Percentiles rank a stretch among this genome's conserved stretches.
Evolutionary conservation across 2,888 invertebrate species (phyloP).

Genomic region (Mechanitis messenoides): DNA sequence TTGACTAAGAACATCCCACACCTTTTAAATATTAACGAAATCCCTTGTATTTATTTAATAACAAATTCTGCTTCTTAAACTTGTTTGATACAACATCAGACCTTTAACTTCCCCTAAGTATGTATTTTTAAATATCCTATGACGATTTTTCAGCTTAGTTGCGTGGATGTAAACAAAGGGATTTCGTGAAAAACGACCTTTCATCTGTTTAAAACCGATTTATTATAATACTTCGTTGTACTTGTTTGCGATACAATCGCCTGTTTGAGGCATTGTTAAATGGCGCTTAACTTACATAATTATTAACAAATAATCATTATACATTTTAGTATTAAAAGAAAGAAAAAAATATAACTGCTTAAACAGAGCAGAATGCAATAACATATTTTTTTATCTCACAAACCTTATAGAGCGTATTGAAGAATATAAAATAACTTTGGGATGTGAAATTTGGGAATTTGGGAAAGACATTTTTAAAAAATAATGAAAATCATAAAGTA

Average conservation of each 20-base stretch:
- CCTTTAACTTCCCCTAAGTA: neutral
- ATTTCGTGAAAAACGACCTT: constrained; percentile 35
- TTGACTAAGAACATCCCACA: too few species aligned
- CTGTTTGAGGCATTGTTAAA: constrained; percentile 16
- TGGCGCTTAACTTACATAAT: constrained; percentile 8
- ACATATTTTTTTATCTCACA: too few species aligned
- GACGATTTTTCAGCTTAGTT: constrained; percentile 33
- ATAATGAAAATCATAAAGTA: neutral
- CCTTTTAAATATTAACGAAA: too few species aligned
- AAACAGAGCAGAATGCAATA: too few species aligned
- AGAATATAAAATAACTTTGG: too few species aligned
- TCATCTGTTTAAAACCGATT: constrained; percentile 35
- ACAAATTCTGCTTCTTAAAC: too few species aligned
- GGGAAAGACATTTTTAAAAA: too few species aligned
- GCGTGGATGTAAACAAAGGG: constrained; percentile 34
- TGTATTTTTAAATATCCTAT: constrained; percentile 27
- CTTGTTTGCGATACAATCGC: constrained; percentile 17
- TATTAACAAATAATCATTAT: constrained; percentile 1
- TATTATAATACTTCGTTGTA: constrained; percentile 29
- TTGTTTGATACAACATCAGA: neutral
- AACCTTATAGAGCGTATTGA: too few species aligned
- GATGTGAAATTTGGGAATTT: too few species aligned
- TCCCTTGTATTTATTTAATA: too few species aligned
- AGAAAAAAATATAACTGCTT: too few species aligned
- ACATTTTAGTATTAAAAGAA: neutral